These are phyloP conservation scores for Phaenicophaeus curvirostris DNA, from an alignment of 2,797 vertebrate species.

Conservation along the genomic window DNA sequence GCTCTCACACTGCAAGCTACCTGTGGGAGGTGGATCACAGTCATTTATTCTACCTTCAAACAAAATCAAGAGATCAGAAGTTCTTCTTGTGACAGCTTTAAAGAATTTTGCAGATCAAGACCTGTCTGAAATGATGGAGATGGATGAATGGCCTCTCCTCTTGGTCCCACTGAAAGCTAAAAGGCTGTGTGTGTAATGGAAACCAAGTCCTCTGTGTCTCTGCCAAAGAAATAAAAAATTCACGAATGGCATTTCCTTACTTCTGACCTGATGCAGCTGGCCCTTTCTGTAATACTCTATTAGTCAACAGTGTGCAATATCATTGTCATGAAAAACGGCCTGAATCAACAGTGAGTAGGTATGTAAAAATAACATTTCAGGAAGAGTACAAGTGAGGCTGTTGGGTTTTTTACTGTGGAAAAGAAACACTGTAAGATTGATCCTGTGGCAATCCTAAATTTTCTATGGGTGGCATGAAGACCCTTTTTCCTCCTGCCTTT, in stretches of 20 bases:
- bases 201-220: background rate
- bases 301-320: background rate
- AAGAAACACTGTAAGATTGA: background rate
- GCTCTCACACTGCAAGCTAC: background rate
- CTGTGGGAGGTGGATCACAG: background rate
- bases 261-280: background rate
- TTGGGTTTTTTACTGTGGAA: background rate
- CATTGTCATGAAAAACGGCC: background rate
- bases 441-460: background rate
- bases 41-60: background rate
- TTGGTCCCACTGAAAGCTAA: background rate
- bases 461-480: background rate
- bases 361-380: background rate
- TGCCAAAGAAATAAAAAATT: constrained; percentile 22
- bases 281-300: background rate
- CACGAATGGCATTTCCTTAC: constrained; percentile 25
- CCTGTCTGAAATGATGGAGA: background rate
- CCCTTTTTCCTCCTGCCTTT: background rate
- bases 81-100: background rate
- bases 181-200: background rate
- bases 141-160: background rate
- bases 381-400: background rate
- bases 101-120: constrained; percentile 1
- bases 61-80: background rate
- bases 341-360: background rate